Evolutionary conservation across 2,797 vertebrate genomes (phyloP), one percentile per base, ranked within the genome.

Genomic region (Sebastes baramenuke): DNA sequence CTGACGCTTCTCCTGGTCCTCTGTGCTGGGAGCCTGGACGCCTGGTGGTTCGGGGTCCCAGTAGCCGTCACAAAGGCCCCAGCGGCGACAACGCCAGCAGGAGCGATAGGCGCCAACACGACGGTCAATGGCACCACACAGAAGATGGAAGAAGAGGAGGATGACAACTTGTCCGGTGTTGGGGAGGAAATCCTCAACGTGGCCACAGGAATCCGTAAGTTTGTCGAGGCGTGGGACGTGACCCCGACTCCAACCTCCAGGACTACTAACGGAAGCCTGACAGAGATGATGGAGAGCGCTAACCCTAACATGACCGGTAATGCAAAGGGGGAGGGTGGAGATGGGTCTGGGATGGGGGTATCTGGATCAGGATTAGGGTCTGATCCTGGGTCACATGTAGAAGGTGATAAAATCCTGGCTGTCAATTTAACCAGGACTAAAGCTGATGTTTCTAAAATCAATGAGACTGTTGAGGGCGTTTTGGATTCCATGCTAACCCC

Each of bases 121-220:
- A 46, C 36, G 1, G 8, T 66, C 5, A 16, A 10, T 9, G 75
- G 8, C 24, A 70, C 32, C 22, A 70, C 32, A 1, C 32, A 25
- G 30, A 71, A 18, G 25, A 42, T 70, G 14, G 86, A 89, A 12
- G 92, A 20, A 4, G 72, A 90, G 34, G 92, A 85, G 3, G 80
- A 89, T 20, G 88, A 86, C 32, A 69, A 92, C 3, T 55, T 96
- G 4, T 91, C 95, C 0, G 93, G 94, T 0, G 92, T 96, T 0
- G 95, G 95, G 29, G 93, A 94, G 24, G 92, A 95, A 79, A 95
- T 96, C 84, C 72, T 94, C 79, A 89, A 74, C 0, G 13, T 92
- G 3, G 93, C 95, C 0, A 71, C 92, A 25, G 95, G 88, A 75
- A 95, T 94, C 3, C 90, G 82, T 90, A 94, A 90, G 87, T 86